Evolutionary conservation across 2,113 vertebrate species (phyloP).

Genomic region (Tragelaphus buxtoni): DNA sequence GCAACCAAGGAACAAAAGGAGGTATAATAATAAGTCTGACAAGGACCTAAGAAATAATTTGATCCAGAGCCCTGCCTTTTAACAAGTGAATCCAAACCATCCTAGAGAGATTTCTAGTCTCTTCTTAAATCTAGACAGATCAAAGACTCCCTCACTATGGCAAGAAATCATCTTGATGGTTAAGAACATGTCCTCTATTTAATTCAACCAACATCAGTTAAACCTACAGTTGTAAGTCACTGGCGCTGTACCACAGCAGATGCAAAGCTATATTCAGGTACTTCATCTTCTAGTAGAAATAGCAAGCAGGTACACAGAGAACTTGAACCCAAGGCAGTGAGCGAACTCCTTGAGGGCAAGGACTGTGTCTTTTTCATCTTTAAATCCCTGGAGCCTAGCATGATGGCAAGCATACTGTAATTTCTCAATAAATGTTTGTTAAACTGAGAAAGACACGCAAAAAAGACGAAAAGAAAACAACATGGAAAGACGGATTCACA

Average conservation of each 20-base stretch:
- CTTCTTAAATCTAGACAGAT: not conserved
- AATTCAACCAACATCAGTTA: not conserved
- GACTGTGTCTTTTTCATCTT: not conserved
- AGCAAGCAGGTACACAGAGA: fast-evolving
- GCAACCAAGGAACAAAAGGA: not conserved
- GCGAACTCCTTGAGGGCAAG: not conserved
- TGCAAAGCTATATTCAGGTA: not conserved
- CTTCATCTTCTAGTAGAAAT: not conserved
- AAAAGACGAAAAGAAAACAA: not conserved
- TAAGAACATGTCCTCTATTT: not conserved
- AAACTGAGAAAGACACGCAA: not conserved
- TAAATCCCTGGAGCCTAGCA: not conserved
- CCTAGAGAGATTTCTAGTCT: not conserved
- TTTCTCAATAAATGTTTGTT: not conserved
- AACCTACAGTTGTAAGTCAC: not conserved
- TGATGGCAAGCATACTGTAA: not conserved
- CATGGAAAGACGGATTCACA: not conserved
- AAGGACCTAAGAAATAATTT: not conserved
- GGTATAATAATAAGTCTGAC: not conserved
- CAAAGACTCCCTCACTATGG: not conserved
- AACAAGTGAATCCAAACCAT: not conserved
- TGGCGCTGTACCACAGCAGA: not conserved
- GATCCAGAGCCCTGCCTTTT: not conserved
- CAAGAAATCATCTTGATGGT: not conserved
- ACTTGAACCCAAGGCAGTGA: not conserved